phyloP scores from a whole-genome alignment of 1,140 invertebrate genomes.

The Drosophila rhopaloa region DNA sequence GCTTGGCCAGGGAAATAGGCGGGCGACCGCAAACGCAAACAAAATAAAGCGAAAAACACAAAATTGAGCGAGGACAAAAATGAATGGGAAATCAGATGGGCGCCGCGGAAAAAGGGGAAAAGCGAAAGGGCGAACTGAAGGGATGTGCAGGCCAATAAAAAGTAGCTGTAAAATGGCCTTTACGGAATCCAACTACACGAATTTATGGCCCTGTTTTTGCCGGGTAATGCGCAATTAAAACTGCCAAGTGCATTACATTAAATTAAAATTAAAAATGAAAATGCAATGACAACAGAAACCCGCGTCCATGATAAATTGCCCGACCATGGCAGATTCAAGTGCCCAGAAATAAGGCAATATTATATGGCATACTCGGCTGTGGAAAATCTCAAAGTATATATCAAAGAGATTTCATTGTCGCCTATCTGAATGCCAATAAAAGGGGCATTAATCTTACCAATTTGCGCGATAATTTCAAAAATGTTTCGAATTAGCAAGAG shows the following conservation, averaged over 20 bases:
- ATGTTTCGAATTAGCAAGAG: constrained; percentile 15
- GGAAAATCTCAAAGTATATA: constrained; percentile 18
- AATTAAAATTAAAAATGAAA: constrained; percentile 58
- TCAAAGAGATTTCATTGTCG: constrained; percentile 12
- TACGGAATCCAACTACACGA: constrained; percentile 71
- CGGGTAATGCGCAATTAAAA: constrained; percentile 74
- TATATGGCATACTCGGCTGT: not conserved
- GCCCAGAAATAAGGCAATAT: constrained; percentile 28
- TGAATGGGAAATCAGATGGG: constrained; percentile 13
- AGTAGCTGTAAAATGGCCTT: constrained; percentile 75
- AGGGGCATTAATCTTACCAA: constrained; percentile 5
- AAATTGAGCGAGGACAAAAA: constrained; percentile 27
- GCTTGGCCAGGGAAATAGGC: constrained; percentile 30
- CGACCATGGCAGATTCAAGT: constrained; percentile 42
- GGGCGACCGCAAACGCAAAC: constrained; percentile 60
- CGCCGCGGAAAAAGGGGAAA: not conserved
- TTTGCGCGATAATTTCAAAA: constrained; percentile 6
- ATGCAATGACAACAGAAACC: constrained; percentile 31
- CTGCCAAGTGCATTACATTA: constrained; percentile 78
- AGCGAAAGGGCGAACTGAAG: constrained; percentile 11
- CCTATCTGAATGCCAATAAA: constrained; percentile 9
- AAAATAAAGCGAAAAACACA: constrained; percentile 50
- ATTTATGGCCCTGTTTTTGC: constrained; percentile 71
- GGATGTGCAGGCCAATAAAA: constrained; percentile 66
- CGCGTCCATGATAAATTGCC: constrained; percentile 43